phyloP scores from a whole-genome alignment of 37 sponge, comb jelly and placozoan genomes.

The Aplysina aerophoba region DNA sequence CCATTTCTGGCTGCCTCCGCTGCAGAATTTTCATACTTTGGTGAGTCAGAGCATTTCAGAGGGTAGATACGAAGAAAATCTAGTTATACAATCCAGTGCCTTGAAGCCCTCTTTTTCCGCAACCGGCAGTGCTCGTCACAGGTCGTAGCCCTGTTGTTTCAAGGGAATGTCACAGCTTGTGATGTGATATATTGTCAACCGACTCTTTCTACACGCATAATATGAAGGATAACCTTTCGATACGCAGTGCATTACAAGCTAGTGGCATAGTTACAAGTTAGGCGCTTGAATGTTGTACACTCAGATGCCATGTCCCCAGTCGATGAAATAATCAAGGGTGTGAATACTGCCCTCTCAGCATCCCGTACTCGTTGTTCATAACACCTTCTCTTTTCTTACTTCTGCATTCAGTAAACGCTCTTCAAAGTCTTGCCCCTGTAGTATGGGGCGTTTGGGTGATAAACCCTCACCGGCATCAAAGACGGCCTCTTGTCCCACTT shows the following conservation, averaged over 20 bases:
- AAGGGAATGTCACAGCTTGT: too few relatives aligned
- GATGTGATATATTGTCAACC: too few relatives aligned
- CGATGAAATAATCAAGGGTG: background rate
- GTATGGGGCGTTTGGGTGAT: slow-evolving; percentile 1
- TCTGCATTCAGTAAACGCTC: background rate
- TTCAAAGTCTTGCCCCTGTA: background rate
- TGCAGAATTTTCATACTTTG: background rate
- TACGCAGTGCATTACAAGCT: too few relatives aligned
- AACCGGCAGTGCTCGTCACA: too few relatives aligned
- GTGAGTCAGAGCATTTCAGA: background rate
- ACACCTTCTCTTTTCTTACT: slow-evolving; percentile 8
- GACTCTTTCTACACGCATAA: too few relatives aligned
- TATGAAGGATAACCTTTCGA: too few relatives aligned
- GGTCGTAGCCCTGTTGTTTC: too few relatives aligned
- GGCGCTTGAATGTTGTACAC: slow-evolving; percentile 9
- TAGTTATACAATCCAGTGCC: too few relatives aligned
- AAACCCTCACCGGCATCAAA: background rate
- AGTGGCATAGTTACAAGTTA: too few relatives aligned
- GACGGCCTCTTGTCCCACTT: background rate
- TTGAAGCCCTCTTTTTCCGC: too few relatives aligned
- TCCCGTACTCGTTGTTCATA: slow-evolving; percentile 11
- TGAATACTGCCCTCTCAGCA: slow-evolving; percentile 15
- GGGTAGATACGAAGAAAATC: too few relatives aligned
- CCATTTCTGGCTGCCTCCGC: too few relatives aligned
- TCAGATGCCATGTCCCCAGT: background rate